Base-by-base conservation (phyloP, 2,113 vertebrate species). In the Heterocephalus glaber region DNA sequence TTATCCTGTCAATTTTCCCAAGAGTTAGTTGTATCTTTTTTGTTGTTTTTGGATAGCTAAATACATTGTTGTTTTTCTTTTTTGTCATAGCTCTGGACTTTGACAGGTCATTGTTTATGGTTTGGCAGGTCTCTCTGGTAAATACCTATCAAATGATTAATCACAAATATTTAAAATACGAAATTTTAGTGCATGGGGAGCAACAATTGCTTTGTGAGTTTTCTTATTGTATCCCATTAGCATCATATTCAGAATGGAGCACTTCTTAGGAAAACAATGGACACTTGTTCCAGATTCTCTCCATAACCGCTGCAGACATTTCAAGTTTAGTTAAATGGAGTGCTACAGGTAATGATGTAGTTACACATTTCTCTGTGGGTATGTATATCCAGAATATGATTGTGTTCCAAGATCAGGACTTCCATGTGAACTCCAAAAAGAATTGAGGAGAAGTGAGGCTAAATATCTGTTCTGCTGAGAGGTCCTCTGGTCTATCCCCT, bases 1-100 rank as follows among this genome's bases (percentile, higher is more conserved):
- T 54, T 49, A 76, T 63, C 35, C 9, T 95, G 76, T 94, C 96
- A 96, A 56, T 92, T 93, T 96, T 68, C 47, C 58, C 56, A 95
- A 72, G 72, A 97, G 66, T 93, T 74, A 85, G 80, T 95, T 97
- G 94, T 89, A 96, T 97, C 74, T 72, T 92, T 95, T 95, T 44
- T 98, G 96, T 97, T 98, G 89, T 58, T 97, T 96, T 98, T 98
- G 97, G 95, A 98, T 89, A 92, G 76, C 41, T 77, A 38, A 52
- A 88, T 94, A 92, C 90, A 94, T 76, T 90, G 70, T 83, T 92
- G 52, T 94, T 93, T 97, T 95, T 95, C 96, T 96, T 93, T 96
- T 94, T 47, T 94, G 89, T 97, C 52, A 96, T 63, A 83, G 76
- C 22, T 83, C 82, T 85, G 90, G 95, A 44, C 30, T 98, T 81